Conservation (phyloP, 2,797 vertebrate species). For the Tokudaia muenninki region DNA sequence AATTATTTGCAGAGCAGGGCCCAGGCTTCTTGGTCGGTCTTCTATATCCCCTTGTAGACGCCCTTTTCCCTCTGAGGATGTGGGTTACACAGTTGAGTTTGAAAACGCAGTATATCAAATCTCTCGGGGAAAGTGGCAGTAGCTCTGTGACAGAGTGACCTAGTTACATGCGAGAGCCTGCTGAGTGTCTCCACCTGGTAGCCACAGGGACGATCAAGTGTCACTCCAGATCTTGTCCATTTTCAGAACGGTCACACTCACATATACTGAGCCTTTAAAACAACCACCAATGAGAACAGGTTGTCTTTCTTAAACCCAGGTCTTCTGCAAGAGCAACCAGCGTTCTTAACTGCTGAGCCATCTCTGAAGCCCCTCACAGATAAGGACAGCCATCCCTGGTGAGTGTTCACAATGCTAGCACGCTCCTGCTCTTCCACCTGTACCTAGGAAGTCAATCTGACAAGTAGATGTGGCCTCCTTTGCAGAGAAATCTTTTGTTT, state of each 20-base stretch:
- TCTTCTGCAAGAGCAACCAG: no score
- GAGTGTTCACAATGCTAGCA: no score
- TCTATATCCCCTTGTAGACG: conserved; percentile 22
- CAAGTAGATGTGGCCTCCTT: no score
- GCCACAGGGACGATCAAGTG: not conserved
- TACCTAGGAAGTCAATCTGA: no score
- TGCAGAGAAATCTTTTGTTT: not conserved
- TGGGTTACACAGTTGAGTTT: conserved; percentile 28
- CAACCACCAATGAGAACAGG: not conserved
- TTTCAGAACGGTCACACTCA: not conserved
- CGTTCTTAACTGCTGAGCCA: no score
- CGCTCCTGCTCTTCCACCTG: no score
- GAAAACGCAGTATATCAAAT: conserved; percentile 37
- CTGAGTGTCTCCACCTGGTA: not conserved
- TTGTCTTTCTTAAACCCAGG: conserved; percentile 16
- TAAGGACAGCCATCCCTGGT: no score
- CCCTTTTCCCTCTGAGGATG: conserved; percentile 56
- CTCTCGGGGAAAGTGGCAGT: not conserved
- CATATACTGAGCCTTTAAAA: not conserved
- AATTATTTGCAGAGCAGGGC: conserved; percentile 51
- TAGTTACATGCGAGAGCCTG: not conserved
- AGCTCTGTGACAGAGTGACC: conserved; percentile 32
- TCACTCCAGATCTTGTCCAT: not conserved
- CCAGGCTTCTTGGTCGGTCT: conserved; percentile 7
- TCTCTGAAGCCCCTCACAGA: no score